Base-by-base conservation (phyloP, 2,113 vertebrate species). In the Nothobranchius furzeri region DNA sequence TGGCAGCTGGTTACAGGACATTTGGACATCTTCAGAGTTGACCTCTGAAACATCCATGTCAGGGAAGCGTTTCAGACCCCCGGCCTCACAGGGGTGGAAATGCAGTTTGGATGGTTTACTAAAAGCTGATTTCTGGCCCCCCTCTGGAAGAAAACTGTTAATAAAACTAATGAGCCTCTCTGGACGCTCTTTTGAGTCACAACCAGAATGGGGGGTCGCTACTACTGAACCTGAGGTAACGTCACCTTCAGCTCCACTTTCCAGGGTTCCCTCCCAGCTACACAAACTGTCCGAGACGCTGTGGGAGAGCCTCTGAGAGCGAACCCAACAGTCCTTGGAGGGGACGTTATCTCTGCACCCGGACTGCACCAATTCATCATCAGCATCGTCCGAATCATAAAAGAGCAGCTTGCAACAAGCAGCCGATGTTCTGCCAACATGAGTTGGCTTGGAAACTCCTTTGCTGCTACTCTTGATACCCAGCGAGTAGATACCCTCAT, bases 401-500 rank as follows among this genome's bases (percentile, higher is more conserved):
- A 89, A 68, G 53, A 95, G 95, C 54, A 78, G 87, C 83, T 87
- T 92, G 4, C 60, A 87, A 12, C 56, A 70, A 42, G 67, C 75
- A 83, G 51, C 79, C 10, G 17, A 36, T 49, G 78, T 66, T 63
- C 89, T 88, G 56, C 88, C 85, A 25, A 83, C 54, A 13, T 70
- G 47, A 36, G 86, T 81, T 2, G 92, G 90, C 10, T 91, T 94
- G 15, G 79, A 80, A 1, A 83, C 85, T 17, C 82, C 85, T 73
- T 93, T 92, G 56, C 87, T 86, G 8, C 82, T 79, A 60, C 85
- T 93, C 78, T 95, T 96, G 79, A 96, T 87, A 48, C 95, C 95
- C 51, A 96, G 93, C 35, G 96, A 97, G 87, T 98, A 98, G 86
- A 98, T 98, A 47, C 96, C 96, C 90, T 98, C 96, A 2, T 98